phyloP scores from a whole-genome alignment of 2,888 invertebrate genomes.

The Parnassius mnemosyne region DNA sequence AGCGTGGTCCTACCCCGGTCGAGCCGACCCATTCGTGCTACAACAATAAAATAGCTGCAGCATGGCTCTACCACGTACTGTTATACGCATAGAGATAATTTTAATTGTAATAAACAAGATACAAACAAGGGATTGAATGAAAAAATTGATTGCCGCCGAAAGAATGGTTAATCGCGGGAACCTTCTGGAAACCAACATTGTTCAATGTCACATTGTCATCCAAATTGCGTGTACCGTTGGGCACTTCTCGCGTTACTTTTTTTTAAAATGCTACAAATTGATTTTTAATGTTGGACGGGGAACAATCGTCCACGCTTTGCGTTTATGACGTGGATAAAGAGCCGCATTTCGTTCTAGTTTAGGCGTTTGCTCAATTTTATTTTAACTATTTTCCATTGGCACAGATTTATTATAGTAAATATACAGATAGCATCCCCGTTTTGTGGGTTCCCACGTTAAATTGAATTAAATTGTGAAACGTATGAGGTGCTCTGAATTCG shows the following conservation, averaged over 20 bases:
- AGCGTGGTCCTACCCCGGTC: too few species aligned
- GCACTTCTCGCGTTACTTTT: constrained; percentile 34
- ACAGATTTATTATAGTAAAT: constrained; percentile 5
- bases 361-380: constrained; percentile 11
- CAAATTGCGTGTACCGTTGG: constrained; percentile 46
- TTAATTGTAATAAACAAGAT: constrained; percentile 5
- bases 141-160: constrained; percentile 24
- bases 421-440: neutral
- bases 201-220: constrained; percentile 34
- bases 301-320: constrained; percentile 32
- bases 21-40: too few species aligned
- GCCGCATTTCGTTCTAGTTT: constrained; percentile 33
- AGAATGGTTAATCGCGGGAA: constrained; percentile 26
- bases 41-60: too few species aligned
- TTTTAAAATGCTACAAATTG: constrained; percentile 46
- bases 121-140: constrained; percentile 6
- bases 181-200: constrained; percentile 27
- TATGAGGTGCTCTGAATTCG: neutral
- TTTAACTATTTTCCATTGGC: constrained; percentile 10
- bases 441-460: constrained; percentile 8
- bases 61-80: too few species aligned
- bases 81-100: too few species aligned
- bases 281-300: constrained; percentile 50
- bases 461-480: too few species aligned
- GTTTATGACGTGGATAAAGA: constrained; percentile 2